phyloP scores from a whole-genome alignment of 92 coral and sea anemone genomes.

The Parazoanthus swiftii region DNA sequence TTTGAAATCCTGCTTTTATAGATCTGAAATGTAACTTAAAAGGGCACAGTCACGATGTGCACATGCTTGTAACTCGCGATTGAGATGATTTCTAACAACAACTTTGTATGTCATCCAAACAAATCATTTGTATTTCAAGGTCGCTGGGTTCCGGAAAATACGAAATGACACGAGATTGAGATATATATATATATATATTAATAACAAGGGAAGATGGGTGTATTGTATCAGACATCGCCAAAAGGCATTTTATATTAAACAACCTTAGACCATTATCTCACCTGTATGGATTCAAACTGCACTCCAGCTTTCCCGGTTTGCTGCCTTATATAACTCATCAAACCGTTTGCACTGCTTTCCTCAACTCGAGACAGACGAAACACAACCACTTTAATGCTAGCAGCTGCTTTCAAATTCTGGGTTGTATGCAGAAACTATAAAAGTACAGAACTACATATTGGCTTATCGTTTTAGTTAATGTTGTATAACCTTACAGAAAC shows the following conservation, averaged over 20 bases:
- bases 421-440: not conserved
- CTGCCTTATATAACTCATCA: not conserved
- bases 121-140: too few relatives aligned
- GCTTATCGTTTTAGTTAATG: too few relatives aligned
- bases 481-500: too few relatives aligned
- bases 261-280: not conserved
- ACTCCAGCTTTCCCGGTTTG: constrained; percentile 3
- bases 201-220: too few relatives aligned
- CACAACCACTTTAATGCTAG: constrained; percentile 12
- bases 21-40: not conserved
- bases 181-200: too few relatives aligned
- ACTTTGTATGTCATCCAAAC: too few relatives aligned
- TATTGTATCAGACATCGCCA: not conserved
- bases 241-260: not conserved
- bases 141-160: too few relatives aligned
- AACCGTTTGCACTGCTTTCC: not conserved
- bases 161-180: too few relatives aligned
- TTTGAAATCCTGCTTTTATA: not conserved
- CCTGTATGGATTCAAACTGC: not conserved
- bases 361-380: constrained; percentile 6
- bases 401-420: not conserved
- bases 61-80: too few relatives aligned
- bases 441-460: not conserved
- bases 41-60: too few relatives aligned
- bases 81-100: too few relatives aligned